Evolutionary conservation across 1,140 invertebrate genomes (phyloP), one percentile per base, ranked within the genome.

Genomic region (Hycleus phaleratus): DNA sequence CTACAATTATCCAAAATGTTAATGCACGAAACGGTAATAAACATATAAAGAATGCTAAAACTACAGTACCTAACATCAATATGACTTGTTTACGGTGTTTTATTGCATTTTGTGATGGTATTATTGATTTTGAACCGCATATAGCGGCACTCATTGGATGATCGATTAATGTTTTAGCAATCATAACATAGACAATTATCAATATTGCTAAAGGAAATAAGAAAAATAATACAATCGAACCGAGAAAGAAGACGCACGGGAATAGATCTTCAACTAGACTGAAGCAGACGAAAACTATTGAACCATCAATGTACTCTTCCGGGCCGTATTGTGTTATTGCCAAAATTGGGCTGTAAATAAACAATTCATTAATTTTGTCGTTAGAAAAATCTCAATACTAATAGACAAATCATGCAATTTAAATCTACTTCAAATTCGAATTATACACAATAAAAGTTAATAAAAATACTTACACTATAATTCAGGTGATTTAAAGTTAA

Each of bases 11-110:
- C 86, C 87, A 93, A 40, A 95, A 73, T 1, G 87, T 92, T 10
- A 96, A 78, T 3, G 91, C 82, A 44, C 90, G 81, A 69, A 95
- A 91, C 3, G 93, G 93, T 44, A 95, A 73, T 25, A 96, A 78
- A 68, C 91, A 95, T 26, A 94, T 75, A 72, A 95, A 96, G 74
- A 95, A 96, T 8, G 88, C 87, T n/a, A 88, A 68, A 0, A 96
- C 91, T 0, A 97, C 92, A 2, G 90, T 88, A 3, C 86, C 90
- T 8, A 96, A 75, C 91, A 95, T 95, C 18, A 91, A 68, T 6
- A 95, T 88, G n/a, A 87, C 85, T 75, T 87, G 85, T 68, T 86
- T 87, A 45, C 85, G 79, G 52, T 86, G 86, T 59, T 80, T 82
- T 9, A 77, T 67, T 46, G 74, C 75, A 54, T 72, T 75, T 62